Evolutionary conservation across 2,888 invertebrate genomes (phyloP).

Genomic region (Gryllus longicercus): DNA sequence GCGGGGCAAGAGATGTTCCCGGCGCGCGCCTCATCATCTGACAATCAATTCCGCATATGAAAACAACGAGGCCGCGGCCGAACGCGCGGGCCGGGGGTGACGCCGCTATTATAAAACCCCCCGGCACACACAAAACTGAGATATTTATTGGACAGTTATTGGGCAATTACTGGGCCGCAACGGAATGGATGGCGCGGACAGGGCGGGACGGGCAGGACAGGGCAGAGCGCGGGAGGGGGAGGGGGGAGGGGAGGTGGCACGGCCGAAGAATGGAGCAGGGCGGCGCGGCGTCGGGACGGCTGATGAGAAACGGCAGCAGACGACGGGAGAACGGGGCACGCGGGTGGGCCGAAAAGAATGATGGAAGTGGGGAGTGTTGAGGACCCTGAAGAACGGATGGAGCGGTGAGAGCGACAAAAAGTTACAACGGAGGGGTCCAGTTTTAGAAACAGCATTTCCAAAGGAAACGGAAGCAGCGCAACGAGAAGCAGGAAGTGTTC

Average conservation of each 20-base stretch:
- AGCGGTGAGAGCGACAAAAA: no score
- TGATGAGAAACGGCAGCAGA: no score
- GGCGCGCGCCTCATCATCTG: background rate
- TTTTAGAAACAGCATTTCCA: no score
- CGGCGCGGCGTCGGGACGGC: no score
- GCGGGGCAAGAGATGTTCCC: background rate
- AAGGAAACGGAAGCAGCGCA: no score
- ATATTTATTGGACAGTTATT: constrained; percentile 17
- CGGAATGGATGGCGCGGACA: background rate
- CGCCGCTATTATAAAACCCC: background rate
- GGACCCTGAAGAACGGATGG: no score
- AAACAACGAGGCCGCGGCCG: background rate
- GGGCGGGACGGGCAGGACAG: background rate
- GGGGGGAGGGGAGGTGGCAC: background rate
- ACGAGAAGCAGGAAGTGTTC: no score
- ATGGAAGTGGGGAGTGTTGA: no score
- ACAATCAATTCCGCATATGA: constrained; percentile 17
- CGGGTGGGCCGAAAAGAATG: no score
- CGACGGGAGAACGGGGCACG: no score
- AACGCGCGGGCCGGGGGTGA: background rate
- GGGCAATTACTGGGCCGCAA: background rate
- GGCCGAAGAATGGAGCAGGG: background rate
- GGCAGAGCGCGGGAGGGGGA: background rate
- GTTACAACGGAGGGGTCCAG: no score
- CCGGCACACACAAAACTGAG: background rate